phyloP scores from a whole-genome alignment of 2,888 invertebrate genomes.

The Aspidiotus destructor region DNA sequence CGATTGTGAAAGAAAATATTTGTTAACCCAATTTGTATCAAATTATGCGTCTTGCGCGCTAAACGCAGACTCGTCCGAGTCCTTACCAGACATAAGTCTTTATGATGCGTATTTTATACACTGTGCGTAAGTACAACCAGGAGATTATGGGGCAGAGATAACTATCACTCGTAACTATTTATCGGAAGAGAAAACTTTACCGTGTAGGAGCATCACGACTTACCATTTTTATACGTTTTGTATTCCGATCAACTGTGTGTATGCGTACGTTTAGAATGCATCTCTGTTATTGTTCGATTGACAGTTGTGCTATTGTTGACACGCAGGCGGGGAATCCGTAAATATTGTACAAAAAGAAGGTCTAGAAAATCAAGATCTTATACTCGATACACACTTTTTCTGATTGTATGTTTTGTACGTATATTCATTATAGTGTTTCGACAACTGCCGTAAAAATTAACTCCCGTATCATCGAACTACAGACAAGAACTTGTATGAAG shows the following conservation, averaged over 20 bases:
- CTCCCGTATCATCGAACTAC: too few relatives aligned
- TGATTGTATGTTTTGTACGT: too few relatives aligned
- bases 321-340: background rate
- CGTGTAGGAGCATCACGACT: constrained; percentile 19
- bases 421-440: too few relatives aligned
- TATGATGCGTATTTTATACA: background rate
- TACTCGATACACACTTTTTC: too few relatives aligned
- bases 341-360: background rate
- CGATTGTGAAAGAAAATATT: background rate
- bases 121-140: background rate
- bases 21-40: constrained; percentile 30
- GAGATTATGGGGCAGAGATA: constrained; percentile 14
- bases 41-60: constrained; percentile 23
- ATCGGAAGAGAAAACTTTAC: constrained; percentile 16
- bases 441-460: too few relatives aligned
- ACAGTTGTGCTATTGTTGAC: constrained; percentile 14
- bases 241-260: constrained; percentile 1
- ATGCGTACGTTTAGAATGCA: background rate
- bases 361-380: too few relatives aligned
- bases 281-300: constrained; percentile 25
- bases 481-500: too few relatives aligned
- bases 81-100: background rate
- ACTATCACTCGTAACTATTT: constrained; percentile 14
- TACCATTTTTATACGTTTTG: constrained; percentile 21
- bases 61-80: background rate